Evolutionary conservation across 2,113 vertebrate species (phyloP), one percentile per base, ranked within the genome.

Genomic region (Porphyrio hochstetteri): DNA sequence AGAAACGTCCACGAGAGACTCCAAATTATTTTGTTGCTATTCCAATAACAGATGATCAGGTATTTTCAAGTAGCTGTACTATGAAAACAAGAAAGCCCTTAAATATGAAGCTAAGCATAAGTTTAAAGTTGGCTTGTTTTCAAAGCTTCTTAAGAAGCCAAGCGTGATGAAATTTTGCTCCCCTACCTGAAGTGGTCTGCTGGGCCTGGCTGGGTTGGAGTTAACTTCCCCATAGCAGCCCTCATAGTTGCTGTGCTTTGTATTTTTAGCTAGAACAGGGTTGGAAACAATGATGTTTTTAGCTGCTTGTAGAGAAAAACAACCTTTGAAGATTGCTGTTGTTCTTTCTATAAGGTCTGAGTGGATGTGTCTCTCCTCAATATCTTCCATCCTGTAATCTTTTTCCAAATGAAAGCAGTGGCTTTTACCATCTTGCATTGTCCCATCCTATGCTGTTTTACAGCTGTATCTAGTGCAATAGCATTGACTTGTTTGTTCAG

Each of bases 1-100:
- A 89, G 71, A 97, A 90, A 86, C 35, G 5, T 9, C 78, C 18
- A 27, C 65, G 31, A 31, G 77, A 94, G 12, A 7, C 48, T 56
- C 93, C 97, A 42, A 97, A 97, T 91, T 97, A 97, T 57, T 97
- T 97, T 93, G 96, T 97, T 28, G 86, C 92, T 28, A 91, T 97
- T 67, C 96, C 95, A 86, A 65, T 97, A 86, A 96, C 50, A 65
- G 61, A 96, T 79, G 96, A 97, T 57, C 86, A 97, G 96, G 96
- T 98, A 97, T 36, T 82, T 90, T 56, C 25, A 80, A 88, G 13
- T 50, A 75, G 16, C 13, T 86, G 31, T 77, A 83, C 2, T 20
- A 40, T 31, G 8, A 48, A 71, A 82, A 13, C 3, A 42, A 13
- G 61, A 53, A 31, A 79, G 46, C 9, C 6, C 1, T 46, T 46